Conservation (phyloP, 2,888 invertebrate genomes). For the Geophilus truncorum region DNA sequence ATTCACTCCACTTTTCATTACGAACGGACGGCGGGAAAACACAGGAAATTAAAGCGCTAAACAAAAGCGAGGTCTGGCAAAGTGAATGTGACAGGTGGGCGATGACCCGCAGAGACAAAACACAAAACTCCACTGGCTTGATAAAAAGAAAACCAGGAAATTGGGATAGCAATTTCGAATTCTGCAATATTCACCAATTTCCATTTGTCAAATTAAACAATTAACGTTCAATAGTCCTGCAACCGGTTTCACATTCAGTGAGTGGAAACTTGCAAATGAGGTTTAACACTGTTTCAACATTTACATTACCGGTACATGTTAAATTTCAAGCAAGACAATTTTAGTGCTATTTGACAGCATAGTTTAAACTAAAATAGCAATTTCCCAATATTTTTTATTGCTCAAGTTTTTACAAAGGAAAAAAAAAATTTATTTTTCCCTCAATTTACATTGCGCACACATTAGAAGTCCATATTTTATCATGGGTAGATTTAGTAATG, state of each 20-base stretch:
- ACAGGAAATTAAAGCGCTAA: constrained; percentile 27
- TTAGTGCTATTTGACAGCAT: too few relatives aligned
- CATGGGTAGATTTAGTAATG: constrained; percentile 4
- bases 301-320: too few relatives aligned
- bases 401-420: too few relatives aligned
- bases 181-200: constrained; percentile 27
- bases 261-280: too few relatives aligned
- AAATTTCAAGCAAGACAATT: too few relatives aligned
- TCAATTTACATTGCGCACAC: neutral
- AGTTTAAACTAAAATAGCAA: too few relatives aligned
- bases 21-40: constrained; percentile 27
- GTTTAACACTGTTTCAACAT: too few relatives aligned
- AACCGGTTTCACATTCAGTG: neutral
- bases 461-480: constrained; percentile 21
- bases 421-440: neutral
- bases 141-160: constrained; percentile 27
- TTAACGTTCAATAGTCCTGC: neutral
- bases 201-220: constrained; percentile 17
- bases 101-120: constrained; percentile 27
- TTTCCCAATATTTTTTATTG: too few relatives aligned
- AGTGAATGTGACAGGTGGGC: constrained; percentile 21
- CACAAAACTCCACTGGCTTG: neutral
- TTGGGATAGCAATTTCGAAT: constrained; percentile 11
- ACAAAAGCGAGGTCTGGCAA: constrained; percentile 18
- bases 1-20: constrained; percentile 27